Conservation (phyloP, 2,888 invertebrate species). For the Coecobrya sp. region DNA sequence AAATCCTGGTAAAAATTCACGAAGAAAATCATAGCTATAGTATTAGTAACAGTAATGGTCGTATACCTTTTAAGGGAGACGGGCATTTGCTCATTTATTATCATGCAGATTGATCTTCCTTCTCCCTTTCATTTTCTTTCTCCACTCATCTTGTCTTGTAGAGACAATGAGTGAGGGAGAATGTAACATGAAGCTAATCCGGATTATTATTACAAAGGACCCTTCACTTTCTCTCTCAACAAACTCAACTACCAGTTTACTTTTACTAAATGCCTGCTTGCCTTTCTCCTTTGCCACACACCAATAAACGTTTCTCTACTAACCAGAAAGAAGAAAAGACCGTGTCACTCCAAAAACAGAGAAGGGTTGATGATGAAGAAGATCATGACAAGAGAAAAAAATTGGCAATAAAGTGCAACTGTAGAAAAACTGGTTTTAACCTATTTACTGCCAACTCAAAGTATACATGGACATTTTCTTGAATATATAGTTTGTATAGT, state of each 20-base stretch:
- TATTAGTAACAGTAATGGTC: neutral
- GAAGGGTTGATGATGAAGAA: neutral
- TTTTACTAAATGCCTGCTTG: neutral
- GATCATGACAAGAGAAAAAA: slow-evolving; percentile 46
- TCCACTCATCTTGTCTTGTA: neutral
- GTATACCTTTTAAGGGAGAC: neutral
- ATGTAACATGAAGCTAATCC: slow-evolving; percentile 48
- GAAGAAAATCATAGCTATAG: neutral
- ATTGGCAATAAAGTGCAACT: slow-evolving; percentile 67
- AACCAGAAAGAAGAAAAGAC: neutral
- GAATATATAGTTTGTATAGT: neutral
- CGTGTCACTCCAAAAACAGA: neutral
- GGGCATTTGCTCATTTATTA: slow-evolving; percentile 46
- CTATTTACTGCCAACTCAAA: neutral
- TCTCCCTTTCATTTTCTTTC: neutral
- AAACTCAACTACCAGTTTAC: neutral
- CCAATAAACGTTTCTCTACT: neutral
- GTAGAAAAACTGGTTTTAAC: slow-evolving; percentile 6
- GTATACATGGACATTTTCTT: neutral
- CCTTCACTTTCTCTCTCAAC: slow-evolving; percentile 23
- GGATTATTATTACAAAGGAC: slow-evolving; percentile 51
- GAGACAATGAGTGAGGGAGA: neutral
- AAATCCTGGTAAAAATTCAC: slow-evolving; percentile 4
- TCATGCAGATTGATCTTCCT: slow-evolving; percentile 54
- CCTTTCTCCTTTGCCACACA: neutral